A percentile compares a stretch with the other conserved stretches of the same genome.
These are phyloP conservation scores for Epicampocera succincta DNA, from an alignment of 2,888 invertebrate genomes.

Conservation along the genomic window DNA sequence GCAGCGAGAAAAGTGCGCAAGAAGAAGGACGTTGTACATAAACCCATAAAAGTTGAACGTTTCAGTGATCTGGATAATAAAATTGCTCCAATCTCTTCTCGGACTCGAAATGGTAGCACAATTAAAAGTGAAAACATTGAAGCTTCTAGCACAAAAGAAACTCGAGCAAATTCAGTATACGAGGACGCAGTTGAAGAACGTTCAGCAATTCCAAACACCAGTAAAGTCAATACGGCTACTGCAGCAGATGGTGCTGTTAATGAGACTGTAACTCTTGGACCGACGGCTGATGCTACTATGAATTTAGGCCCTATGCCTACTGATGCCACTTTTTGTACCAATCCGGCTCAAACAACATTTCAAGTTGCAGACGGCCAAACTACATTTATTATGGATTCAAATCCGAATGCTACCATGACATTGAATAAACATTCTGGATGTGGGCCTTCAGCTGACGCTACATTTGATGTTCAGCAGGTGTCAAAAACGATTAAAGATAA, in stretches of 20 bases:
- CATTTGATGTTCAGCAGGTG: slow-evolving; percentile 70
- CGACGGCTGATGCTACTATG: slow-evolving; percentile 66
- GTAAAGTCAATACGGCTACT: slow-evolving; percentile 23
- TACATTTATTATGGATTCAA: slow-evolving; percentile 72
- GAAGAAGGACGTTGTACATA: slow-evolving; percentile 72
- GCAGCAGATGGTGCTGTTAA: slow-evolving; percentile 13
- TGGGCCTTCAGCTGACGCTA: slow-evolving; percentile 69
- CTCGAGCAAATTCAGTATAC: slow-evolving; percentile 77
- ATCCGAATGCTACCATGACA: slow-evolving; percentile 72
- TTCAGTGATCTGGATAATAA: slow-evolving; percentile 75
- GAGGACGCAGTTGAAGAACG: slow-evolving; percentile 81
- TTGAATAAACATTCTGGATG: slow-evolving; percentile 52
- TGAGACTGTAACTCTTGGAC: slow-evolving; percentile 47
- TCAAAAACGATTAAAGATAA: slow-evolving; percentile 39
- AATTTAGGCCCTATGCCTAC: slow-evolving; percentile 62
- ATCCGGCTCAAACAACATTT: slow-evolving; percentile 72
- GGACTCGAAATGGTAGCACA: slow-evolving; percentile 75
- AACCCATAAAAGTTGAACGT: slow-evolving; percentile 79
- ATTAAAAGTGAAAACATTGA: slow-evolving; percentile 34
- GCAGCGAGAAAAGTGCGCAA: slow-evolving; percentile 74
- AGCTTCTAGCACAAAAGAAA: slow-evolving; percentile 40
- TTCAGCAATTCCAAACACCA: slow-evolving; percentile 28
- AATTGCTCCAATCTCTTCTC: slow-evolving; percentile 73
- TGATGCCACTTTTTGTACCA: slow-evolving; percentile 74
- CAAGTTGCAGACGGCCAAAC: slow-evolving; percentile 70